A percentile compares a stretch with the other conserved stretches of the same genome.
phyloP scores from a whole-genome alignment of 1,140 invertebrate genomes.

The Dysdera silvatica region DNA sequence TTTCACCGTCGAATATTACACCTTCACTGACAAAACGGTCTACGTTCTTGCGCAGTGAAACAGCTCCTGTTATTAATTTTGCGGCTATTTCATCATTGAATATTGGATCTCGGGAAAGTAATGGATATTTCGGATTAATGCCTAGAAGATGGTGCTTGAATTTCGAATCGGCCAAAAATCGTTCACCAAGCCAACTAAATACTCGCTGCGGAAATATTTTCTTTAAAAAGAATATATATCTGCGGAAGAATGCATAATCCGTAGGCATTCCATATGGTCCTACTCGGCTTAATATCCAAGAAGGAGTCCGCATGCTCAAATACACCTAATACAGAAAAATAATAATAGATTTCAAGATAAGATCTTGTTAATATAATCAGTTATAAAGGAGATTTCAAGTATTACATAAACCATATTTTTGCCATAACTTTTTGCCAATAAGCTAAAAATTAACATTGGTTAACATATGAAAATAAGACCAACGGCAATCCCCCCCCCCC shows the following conservation, averaged over 20 bases:
- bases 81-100: slow-evolving; percentile 52
- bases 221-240: background rate
- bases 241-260: background rate
- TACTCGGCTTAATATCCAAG: background rate
- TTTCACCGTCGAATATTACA: slow-evolving; percentile 40
- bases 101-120: slow-evolving; percentile 42
- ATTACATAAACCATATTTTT: no score
- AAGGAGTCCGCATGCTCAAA: background rate
- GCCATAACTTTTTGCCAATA: no score
- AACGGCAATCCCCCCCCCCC: no score
- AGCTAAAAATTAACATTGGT: no score
- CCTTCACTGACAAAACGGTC: slow-evolving; percentile 38
- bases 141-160: background rate
- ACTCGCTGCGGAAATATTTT: background rate
- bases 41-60: slow-evolving; percentile 44
- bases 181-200: background rate
- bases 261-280: background rate
- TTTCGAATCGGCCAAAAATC: background rate
- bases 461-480: no score
- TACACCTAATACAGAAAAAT: no score
- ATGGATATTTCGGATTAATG: background rate
- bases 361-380: no score
- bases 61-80: slow-evolving; percentile 45
- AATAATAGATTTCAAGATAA: no score
- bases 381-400: no score